Evolutionary conservation across 2,888 invertebrate species (phyloP), one percentile per base, ranked within the genome.

Genomic region (Clivina fossor): DNA sequence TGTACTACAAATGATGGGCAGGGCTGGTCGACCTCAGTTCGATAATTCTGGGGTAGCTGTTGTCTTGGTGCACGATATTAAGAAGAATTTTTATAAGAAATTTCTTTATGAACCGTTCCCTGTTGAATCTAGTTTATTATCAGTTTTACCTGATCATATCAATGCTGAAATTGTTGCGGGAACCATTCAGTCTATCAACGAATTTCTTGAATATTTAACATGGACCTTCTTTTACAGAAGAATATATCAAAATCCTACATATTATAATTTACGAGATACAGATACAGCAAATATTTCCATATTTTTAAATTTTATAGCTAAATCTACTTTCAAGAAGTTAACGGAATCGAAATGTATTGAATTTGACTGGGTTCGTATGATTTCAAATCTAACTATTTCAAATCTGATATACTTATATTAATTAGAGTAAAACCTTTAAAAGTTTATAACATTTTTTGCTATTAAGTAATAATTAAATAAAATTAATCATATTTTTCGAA

Each of bases 41-140:
- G 99, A 98, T 74, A 89, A 90, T 65, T 88, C 90, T 64, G 99
- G 92, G 0, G 86, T 91, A 1, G 91, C 91, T 0, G 89, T 90
- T 3, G 89, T 92, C 1, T 75, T 91, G 61, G 90, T 99, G 0
- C 98, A 99, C 68, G 98, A 99, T 67, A 84, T 91, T 40, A 98
- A 98, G 76, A 99, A 99, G 75, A 92, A 92, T 71, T 99, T 98
- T 78, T 99, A 99, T 77, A 96, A 96, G 71, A 96, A 96, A 72
- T 99, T 99, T 77, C 77, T 99, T 0, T 98, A 99, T 74, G 97
- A 99, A 71, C 99, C 99, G 0, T 99, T 99, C 76, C 99, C 99
- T 0, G 98, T 99, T 0, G 99, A 99, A 73, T 98, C 98, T 1
- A 95, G 91, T 69, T 74, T 99, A 33, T 76, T 97, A 4, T 83